Evolutionary conservation across 2,113 vertebrate genomes (phyloP).

Genomic region (Pluvialis apricaria): DNA sequence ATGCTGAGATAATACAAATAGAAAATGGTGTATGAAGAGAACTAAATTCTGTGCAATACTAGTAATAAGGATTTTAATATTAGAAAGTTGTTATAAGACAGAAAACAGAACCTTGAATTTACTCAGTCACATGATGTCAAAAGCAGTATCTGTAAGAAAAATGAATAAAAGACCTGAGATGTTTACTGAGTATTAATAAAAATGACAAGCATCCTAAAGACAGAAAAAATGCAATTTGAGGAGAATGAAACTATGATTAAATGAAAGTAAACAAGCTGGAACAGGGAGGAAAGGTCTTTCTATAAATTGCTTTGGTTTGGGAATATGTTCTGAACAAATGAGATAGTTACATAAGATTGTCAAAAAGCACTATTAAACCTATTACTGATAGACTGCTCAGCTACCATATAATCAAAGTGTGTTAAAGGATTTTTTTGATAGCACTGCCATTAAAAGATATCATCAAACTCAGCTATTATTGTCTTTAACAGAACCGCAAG

Average conservation of each 20-base stretch:
- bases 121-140: background rate
- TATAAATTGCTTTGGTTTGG: conserved; percentile 22
- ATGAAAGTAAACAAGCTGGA: conserved; percentile 35
- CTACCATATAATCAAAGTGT: conserved; percentile 47
- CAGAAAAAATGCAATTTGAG: background rate
- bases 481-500: conserved; percentile 1
- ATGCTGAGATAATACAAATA: conserved; percentile 29
- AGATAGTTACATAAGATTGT: conserved; percentile 16
- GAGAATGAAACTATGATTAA: conserved; percentile 14
- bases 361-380: conserved; percentile 28
- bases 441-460: conserved; percentile 24
- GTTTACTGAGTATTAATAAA: conserved; percentile 18
- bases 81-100: background rate
- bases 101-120: background rate
- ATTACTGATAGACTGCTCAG: background rate
- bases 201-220: background rate
- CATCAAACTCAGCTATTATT: background rate
- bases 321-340: conserved; percentile 36
- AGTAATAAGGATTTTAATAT: background rate
- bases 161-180: background rate
- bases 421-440: conserved; percentile 30
- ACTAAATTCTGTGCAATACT: background rate
- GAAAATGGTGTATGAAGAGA: conserved; percentile 7
- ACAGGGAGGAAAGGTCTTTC: background rate
- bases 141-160: background rate